A percentile compares a stretch with the other conserved stretches of the same genome.
phyloP scores from a whole-genome alignment of 2,797 vertebrate species.

The Toxotes lorentzi region DNA sequence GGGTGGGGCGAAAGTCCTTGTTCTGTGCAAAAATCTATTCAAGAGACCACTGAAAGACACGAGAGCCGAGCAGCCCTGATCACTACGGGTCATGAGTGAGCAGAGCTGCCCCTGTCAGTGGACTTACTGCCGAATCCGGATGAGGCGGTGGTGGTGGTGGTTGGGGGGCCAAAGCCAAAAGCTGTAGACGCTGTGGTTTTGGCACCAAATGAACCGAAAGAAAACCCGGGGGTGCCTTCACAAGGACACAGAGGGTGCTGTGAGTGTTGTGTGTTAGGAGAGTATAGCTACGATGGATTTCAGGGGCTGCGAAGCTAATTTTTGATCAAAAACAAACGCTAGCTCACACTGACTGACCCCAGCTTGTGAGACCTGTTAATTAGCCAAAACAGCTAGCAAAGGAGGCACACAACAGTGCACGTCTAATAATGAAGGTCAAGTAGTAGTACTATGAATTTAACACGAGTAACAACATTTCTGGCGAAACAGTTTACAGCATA shows the following conservation, averaged over 20 bases:
- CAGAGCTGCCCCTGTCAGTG: neutral
- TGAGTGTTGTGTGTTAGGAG: constrained; percentile 8
- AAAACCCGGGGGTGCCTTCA: constrained; percentile 84
- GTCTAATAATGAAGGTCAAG: neutral
- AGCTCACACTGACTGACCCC: neutral
- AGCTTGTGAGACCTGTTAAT: neutral
- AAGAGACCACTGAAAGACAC: neutral
- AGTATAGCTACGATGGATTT: constrained; percentile 15
- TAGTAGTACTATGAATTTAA: neutral
- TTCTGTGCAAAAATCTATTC: neutral
- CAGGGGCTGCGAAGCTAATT: too few relatives aligned
- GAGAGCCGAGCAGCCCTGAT: neutral
- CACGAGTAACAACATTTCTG: neutral
- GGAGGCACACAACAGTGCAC: neutral
- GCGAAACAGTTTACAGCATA: neutral
- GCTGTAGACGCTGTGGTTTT: constrained; percentile 82
- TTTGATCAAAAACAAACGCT: too few relatives aligned
- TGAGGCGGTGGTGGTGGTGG: constrained; percentile 80
- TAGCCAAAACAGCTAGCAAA: constrained; percentile 8
- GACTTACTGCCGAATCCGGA: constrained; percentile 88
- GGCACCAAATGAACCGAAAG: constrained; percentile 85
- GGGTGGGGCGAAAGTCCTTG: too few relatives aligned
- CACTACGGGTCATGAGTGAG: neutral
- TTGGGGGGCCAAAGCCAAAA: constrained; percentile 83
- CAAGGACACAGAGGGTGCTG: constrained; percentile 56